Evolutionary conservation across 2,113 vertebrate genomes (phyloP), one percentile per base, ranked within the genome.

Genomic region (Myanophis thanlyinensis): DNA sequence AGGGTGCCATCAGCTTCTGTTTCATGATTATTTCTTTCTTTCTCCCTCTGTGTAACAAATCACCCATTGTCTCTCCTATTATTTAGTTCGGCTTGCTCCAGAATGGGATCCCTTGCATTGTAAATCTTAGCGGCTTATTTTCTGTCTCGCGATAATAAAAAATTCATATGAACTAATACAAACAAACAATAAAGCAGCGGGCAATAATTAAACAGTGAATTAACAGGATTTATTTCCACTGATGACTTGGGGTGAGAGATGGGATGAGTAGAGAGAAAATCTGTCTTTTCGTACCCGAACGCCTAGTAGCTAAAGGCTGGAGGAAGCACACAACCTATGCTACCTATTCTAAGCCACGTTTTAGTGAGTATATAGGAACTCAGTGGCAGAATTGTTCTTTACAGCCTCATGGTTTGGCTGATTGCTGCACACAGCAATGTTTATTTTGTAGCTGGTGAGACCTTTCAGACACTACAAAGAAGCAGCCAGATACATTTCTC

Each of bases 101-200:
- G 0, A 11, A 92, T 91, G 90, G 23, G 86, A 46, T 84, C 52
- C 25, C n/a, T 80, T 4, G 3, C 0, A 86, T 85, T 7, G 9
- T 22, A 53, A 94, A 95, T 94, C 92, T 94, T 93, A 0, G 3
- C 0, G 56, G 92, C 89, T 93, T 89, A 93, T 40, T 93, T 93
- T 7, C 53, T 1, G 48, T 91, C 93, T 89, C 90, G 84, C 67
- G 46, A 0, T 48, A 92, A 92, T 94, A 62, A 96, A 96, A 96
- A 94, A 96, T 94, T 95, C 95, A 96, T 93, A 46, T 25, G 88
- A 2, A 54, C 89, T 54, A 96, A 96, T 94, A 93, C 93, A 95
- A 96, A 94, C 95, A 95, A 95, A 95, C 95, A 95, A 95, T 95
- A 90, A 96, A 93, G 91, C 93, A 96, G 93, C 92, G 92, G 94